Evolutionary conservation across 35 echinoderm and acorn worm species (phyloP), one percentile per base, ranked within the genome.

Genomic region (Diadema setosum): DNA sequence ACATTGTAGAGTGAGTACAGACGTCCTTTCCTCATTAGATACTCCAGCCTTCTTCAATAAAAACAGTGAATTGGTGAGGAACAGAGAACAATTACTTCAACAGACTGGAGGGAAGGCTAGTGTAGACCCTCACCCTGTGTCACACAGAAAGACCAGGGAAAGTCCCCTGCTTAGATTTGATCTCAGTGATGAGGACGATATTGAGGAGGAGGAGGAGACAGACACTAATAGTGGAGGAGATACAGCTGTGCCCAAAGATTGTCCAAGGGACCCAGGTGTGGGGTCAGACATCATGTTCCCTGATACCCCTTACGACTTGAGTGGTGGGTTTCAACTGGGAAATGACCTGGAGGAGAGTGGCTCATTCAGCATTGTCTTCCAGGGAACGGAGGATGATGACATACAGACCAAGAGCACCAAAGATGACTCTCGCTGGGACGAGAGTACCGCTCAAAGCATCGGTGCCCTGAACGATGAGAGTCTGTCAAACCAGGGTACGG

Each of bases 41-140:
- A 78, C 89, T 31, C 80, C 91, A 64, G 73, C 86, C 26, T 75
- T 85, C 74, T 93, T 93, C 80, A 89, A 82, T 67, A 89, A 91
- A 46, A 87, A 93, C 91, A 93, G 91, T 31, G 69, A 93, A 45
- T 65, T 93, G 8, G 17, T 93, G n/a, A 30, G 91, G 65, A 82
- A 93, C 42, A 50, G 64, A 43, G 48, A 64, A 16, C 65, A 81
- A 36, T 84, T 93, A 58, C 44, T 83, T 15, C 58, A 82, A 5
- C 91, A 93, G 41, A 93, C 91, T 4, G 73, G 73, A 1, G 73
- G 33, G 7, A 78, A 44, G 37, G 39, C 73, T 25, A 14, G 73
- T 21, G 24, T 39, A n/a, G 40, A 44, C 25, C 37, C 37, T 12
- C 30, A 16, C 29, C 37, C 16, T 67, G 30, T 2, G 87, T 86